Conservation (phyloP, 2,113 vertebrate species). For the Takifugu flavidus region DNA sequence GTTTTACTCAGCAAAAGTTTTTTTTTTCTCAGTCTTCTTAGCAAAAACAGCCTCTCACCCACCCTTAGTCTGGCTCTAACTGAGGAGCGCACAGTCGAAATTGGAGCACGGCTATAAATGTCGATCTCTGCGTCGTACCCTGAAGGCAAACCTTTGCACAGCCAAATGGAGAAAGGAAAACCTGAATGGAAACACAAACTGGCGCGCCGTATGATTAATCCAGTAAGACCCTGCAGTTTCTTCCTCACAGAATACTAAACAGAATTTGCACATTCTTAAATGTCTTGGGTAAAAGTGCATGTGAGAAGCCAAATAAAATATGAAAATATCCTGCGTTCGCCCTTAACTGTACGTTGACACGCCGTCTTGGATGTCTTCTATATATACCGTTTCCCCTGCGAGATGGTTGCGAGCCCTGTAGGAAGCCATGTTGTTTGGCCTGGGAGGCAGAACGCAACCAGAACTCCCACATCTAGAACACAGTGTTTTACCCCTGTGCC, state of each 20-base stretch:
- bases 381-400: not conserved
- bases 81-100: not conserved
- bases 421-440: not conserved
- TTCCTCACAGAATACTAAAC: no score
- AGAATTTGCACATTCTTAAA: not conserved
- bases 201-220: not conserved
- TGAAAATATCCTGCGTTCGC: not conserved
- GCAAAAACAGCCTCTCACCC: slow-evolving; percentile 28
- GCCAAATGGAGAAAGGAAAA: not conserved
- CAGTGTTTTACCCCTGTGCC: not conserved
- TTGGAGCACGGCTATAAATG: not conserved
- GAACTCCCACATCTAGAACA: not conserved
- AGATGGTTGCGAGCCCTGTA: no score
- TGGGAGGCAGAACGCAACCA: not conserved
- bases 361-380: not conserved
- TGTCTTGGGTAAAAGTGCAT: not conserved
- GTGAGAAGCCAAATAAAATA: no score
- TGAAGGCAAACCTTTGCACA: not conserved
- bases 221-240: no score
- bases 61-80: slow-evolving; percentile 18
- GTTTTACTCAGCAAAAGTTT: slow-evolving; percentile 30
- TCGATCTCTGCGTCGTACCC: not conserved
- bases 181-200: not conserved
- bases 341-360: not conserved
- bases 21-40: not conserved